Evolutionary conservation across 1,140 invertebrate genomes (phyloP).

Genomic region (Pseudomyrmex gracilis): DNA sequence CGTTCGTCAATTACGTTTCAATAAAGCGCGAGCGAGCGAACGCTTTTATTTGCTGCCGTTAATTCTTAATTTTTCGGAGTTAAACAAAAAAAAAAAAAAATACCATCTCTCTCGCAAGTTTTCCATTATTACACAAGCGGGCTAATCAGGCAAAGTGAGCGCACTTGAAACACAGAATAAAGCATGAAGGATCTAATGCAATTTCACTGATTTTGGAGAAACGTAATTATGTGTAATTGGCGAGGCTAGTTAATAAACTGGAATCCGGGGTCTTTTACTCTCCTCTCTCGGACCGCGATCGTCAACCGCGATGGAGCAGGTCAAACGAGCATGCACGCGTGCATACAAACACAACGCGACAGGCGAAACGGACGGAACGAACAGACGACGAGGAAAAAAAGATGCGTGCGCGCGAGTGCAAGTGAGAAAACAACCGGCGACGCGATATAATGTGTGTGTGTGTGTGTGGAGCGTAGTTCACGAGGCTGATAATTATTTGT

Average conservation of each 20-base stretch:
- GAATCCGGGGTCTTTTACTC: conserved; percentile 52
- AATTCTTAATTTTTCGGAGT: neutral
- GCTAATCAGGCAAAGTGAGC: neutral
- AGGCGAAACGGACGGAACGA: neutral
- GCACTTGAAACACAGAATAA: conserved; percentile 7
- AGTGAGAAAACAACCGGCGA: neutral
- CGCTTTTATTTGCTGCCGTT: conserved; percentile 24
- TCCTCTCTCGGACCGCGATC: conserved; percentile 18
- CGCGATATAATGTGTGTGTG: too few relatives aligned
- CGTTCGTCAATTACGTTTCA: conserved; percentile 20
- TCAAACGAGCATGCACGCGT: conserved; percentile 42
- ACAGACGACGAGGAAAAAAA: neutral
- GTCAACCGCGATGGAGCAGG: conserved; percentile 47
- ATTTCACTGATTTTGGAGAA: conserved; percentile 44
- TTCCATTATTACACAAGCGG: neutral
- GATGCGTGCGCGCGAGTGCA: neutral
- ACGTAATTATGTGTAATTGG: conserved; percentile 65
- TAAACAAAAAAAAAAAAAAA: too few relatives aligned
- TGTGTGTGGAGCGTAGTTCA: neutral
- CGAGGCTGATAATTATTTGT: conserved; percentile 75
- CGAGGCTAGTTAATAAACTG: conserved; percentile 65
- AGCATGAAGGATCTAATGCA: conserved; percentile 9
- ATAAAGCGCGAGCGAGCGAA: neutral
- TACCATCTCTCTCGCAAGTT: neutral
- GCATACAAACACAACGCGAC: conserved; percentile 23